Percentiles rank a stretch among this genome's conserved stretches.
Conservation (phyloP, 2,888 invertebrate species). For the Stenodema calcarata region DNA sequence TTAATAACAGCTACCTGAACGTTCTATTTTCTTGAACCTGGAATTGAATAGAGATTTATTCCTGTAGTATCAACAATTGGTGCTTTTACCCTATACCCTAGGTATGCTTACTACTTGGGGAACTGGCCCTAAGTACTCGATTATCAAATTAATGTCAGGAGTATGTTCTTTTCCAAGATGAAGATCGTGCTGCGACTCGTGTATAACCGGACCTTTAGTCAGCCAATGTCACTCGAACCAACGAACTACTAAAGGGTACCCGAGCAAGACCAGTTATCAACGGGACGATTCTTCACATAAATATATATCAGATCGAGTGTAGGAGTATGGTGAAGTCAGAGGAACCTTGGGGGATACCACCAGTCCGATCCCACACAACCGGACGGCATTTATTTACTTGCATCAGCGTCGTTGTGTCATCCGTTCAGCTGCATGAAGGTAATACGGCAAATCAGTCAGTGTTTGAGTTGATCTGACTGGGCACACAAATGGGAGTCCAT, state of each 20-base stretch:
- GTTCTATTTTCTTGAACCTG: no score
- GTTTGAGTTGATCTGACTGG: no score
- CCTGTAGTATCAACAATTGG: no score
- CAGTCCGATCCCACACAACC: not conserved
- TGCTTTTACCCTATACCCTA: no score
- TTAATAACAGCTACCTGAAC: no score
- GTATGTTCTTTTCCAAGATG: not conserved
- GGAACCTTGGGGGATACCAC: not conserved
- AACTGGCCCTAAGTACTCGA: no score
- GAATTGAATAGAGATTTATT: no score
- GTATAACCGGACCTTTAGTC: not conserved
- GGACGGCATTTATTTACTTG: not conserved
- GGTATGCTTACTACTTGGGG: no score
- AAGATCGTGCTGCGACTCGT: not conserved
- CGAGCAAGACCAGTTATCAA: slow-evolving; percentile 1
- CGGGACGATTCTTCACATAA: not conserved
- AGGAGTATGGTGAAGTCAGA: not conserved
- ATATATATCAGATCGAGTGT: not conserved
- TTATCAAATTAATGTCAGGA: no score
- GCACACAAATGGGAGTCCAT: no score
- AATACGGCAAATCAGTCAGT: no score
- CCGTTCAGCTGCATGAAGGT: not conserved
- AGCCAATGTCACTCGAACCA: slow-evolving; percentile 4
- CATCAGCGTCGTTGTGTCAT: not conserved
- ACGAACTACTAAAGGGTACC: not conserved